phyloP scores from a whole-genome alignment of 2,797 vertebrate species.

The Malacoctenus gilli region DNA sequence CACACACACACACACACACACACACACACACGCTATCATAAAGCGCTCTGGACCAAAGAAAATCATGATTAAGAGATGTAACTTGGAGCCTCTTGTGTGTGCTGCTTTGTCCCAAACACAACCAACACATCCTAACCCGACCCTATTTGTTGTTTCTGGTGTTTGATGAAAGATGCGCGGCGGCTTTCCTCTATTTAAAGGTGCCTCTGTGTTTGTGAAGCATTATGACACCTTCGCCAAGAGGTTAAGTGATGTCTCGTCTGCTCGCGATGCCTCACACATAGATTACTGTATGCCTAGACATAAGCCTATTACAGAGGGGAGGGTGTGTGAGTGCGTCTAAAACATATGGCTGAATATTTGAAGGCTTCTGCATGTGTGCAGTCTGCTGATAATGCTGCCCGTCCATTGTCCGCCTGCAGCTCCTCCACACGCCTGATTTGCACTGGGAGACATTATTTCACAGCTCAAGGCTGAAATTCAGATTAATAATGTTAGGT shows the following conservation, averaged over 20 bases:
- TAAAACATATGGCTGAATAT: constrained; percentile 69
- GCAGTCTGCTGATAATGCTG: constrained; percentile 17
- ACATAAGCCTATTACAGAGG: constrained; percentile 74
- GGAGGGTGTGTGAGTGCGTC: constrained; percentile 28
- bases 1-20: constrained; percentile 11
- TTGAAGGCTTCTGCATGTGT: constrained; percentile 19
- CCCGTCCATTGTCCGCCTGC: constrained; percentile 19
- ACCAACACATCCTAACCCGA: constrained; percentile 2
- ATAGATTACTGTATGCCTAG: constrained; percentile 70
- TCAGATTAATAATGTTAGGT: background rate
- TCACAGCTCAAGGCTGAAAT: background rate
- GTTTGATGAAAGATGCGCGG: constrained; percentile 2
- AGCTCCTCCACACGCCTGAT: constrained; percentile 4
- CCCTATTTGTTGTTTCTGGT: constrained; percentile 5
- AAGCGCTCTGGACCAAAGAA: constrained; percentile 1
- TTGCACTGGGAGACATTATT: constrained; percentile 2
- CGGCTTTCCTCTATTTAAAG: constrained; percentile 14
- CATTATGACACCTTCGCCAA: constrained; percentile 58
- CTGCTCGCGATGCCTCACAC: constrained; percentile 45
- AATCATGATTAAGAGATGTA: background rate
- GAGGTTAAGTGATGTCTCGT: constrained; percentile 67
- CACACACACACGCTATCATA: background rate
- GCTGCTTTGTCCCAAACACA: constrained; percentile 4
- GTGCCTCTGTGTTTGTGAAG: constrained; percentile 25
- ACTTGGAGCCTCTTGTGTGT: background rate